Conservation (phyloP, 2,888 invertebrate genomes). For the Hypena proboscidalis region DNA sequence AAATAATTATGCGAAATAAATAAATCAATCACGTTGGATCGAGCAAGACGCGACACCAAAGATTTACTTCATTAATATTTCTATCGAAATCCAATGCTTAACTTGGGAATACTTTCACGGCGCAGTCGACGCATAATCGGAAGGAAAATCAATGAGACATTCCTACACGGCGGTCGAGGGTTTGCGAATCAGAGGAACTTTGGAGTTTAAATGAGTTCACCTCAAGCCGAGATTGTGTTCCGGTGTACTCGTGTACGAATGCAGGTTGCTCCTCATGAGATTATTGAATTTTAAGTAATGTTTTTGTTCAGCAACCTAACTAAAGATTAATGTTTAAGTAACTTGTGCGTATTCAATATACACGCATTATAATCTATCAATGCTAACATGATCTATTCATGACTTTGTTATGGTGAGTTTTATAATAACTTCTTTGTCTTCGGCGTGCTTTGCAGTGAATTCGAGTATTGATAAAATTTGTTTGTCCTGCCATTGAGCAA, state of each 20-base stretch:
- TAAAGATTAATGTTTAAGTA: no score
- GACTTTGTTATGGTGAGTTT: no score
- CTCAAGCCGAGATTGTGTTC: conserved; percentile 52
- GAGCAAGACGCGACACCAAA: conserved; percentile 28
- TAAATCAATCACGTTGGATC: conserved; percentile 10
- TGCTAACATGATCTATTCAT: no score
- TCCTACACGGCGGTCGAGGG: conserved; percentile 65
- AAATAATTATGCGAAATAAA: conserved; percentile 2
- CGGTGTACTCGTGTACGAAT: conserved; percentile 30
- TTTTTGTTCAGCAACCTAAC: neutral
- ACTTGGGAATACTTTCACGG: conserved; percentile 77
- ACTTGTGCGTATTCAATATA: no score
- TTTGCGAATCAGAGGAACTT: conserved; percentile 58
- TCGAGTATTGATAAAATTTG: no score
- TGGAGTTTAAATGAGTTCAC: conserved; percentile 63
- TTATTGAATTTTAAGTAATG: conserved; percentile 4
- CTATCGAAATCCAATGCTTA: conserved; percentile 61
- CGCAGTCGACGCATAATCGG: conserved; percentile 59
- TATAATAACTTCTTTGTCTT: no score
- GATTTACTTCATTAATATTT: conserved; percentile 74
- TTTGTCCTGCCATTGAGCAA: no score
- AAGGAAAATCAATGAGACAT: conserved; percentile 70
- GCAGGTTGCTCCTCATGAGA: conserved; percentile 19
- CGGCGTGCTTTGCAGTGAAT: no score
- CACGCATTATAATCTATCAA: no score